Base-by-base conservation (phyloP, 2,113 vertebrate genomes). In the Gnathonemus echidnorhynchus region DNA sequence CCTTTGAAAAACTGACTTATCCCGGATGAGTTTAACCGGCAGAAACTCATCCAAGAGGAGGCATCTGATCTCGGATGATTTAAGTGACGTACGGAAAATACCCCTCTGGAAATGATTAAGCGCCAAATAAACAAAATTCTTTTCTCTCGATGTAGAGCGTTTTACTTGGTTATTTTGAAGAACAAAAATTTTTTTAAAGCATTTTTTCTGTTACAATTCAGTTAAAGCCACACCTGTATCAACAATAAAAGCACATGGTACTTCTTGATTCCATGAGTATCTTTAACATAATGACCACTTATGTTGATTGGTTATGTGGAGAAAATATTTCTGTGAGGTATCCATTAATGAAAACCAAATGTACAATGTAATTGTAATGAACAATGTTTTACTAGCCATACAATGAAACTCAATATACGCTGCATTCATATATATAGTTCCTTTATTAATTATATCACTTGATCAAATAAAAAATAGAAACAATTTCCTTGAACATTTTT, bases 381-480 rank as follows among this genome's bases (percentile, higher is more conserved):
- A 77, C 31, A 77, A 77, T 77, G 19, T 77, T 77, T 77, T 39
- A 35, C 70, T 77, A 5, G 27, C 9, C 45, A 48, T 50, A 86
- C 84, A 86, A 50, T 86, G 46, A 86, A 48, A 86, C 84, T 48
- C 21, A 31, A 86, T 86, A 50, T 86, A 49, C 3, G 5, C 24
- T 35, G 8, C 50, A 56, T 56, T 52, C 49, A 39, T 58, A 87
- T 27, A 87, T 50, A 50, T 87, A 27, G 13, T 56, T 56, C 15
- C 35, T 50, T 86, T 86, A 86, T 86, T 86, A 86, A 27, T 27
- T 24, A 45, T 49, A 86, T 45, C 7, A 86, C 45, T 15, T 84
- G 2, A 86, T 80, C 13, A 48, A 50, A 53, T 21, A 58, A 87
- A 52, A 87, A 87, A 87, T 87, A 87, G 50, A 53, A 52, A 87